These are phyloP conservation scores for Pterocles orientalis DNA, from an alignment of 2,113 vertebrate species.

Conservation along the genomic window DNA sequence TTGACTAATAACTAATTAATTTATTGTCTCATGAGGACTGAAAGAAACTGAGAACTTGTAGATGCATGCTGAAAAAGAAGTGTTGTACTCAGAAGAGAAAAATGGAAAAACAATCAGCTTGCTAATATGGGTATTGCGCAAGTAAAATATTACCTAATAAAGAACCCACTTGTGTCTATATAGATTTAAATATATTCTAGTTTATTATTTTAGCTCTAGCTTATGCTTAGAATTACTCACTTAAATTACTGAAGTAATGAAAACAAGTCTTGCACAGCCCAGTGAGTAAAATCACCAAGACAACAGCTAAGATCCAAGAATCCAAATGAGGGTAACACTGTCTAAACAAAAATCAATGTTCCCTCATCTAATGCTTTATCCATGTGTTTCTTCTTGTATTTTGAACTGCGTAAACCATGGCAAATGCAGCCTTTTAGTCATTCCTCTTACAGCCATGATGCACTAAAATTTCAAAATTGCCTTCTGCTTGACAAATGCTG, in stretches of 20 bases:
- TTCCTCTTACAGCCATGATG: background rate
- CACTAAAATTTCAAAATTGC: background rate
- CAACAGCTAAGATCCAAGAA: background rate
- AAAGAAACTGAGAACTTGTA: background rate
- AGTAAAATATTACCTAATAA: constrained; percentile 33
- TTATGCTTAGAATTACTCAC: constrained; percentile 8
- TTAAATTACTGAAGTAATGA: constrained; percentile 28
- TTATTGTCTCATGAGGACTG: background rate
- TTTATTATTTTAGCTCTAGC: background rate
- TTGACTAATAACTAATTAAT: background rate
- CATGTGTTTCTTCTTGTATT: background rate
- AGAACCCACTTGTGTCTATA: background rate
- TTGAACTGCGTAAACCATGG: background rate
- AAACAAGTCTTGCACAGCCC: background rate
- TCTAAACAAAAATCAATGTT: background rate
- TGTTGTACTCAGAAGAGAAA: background rate
- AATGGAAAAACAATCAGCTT: background rate
- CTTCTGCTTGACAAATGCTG: background rate
- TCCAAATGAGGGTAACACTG: background rate
- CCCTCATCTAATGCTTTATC: background rate
- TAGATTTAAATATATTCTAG: background rate
- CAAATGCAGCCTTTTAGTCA: background rate
- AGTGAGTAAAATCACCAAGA: constrained; percentile 20
- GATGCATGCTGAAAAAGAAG: background rate
- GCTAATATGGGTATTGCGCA: background rate